Evolutionary conservation across 2,888 invertebrate species (phyloP).

Genomic region (Aphodius granarius): DNA sequence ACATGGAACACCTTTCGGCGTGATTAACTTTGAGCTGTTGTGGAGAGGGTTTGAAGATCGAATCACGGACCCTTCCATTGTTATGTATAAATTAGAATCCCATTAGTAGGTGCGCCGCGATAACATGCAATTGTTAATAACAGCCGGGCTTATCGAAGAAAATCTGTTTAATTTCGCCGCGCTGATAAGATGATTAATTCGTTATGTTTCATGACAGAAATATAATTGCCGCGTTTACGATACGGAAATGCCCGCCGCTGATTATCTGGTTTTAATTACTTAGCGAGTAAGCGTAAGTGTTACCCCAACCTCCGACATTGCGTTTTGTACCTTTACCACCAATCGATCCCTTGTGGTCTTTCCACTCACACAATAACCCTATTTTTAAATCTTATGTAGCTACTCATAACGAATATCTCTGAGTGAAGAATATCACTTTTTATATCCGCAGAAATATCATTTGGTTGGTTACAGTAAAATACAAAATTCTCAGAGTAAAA

Average conservation of each 20-base stretch:
- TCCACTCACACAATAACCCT: too few species aligned
- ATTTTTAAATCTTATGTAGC: too few species aligned
- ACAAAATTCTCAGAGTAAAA: too few species aligned
- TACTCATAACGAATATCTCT: too few species aligned
- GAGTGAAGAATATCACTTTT: too few species aligned
- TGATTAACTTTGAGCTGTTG: neutral
- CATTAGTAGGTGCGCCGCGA: conserved; percentile 4
- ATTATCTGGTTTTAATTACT: neutral
- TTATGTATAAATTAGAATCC: neutral
- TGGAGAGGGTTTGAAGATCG: neutral
- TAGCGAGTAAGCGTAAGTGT: neutral
- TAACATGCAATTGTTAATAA: conserved; percentile 9
- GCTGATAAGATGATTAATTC: conserved; percentile 14
- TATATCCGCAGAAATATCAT: too few species aligned
- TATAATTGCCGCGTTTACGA: conserved; percentile 4
- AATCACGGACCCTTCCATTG: neutral
- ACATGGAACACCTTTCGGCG: neutral
- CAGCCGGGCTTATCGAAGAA: neutral
- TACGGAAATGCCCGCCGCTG: neutral
- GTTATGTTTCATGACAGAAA: conserved; percentile 7
- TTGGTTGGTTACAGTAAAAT: too few species aligned
- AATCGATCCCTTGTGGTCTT: neutral
- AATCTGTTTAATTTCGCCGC: conserved; percentile 4
- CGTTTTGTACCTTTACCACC: neutral
- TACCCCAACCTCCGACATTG: neutral